Evolutionary conservation across 2,888 invertebrate genomes (phyloP).

Genomic region (Buathra laborator): DNA sequence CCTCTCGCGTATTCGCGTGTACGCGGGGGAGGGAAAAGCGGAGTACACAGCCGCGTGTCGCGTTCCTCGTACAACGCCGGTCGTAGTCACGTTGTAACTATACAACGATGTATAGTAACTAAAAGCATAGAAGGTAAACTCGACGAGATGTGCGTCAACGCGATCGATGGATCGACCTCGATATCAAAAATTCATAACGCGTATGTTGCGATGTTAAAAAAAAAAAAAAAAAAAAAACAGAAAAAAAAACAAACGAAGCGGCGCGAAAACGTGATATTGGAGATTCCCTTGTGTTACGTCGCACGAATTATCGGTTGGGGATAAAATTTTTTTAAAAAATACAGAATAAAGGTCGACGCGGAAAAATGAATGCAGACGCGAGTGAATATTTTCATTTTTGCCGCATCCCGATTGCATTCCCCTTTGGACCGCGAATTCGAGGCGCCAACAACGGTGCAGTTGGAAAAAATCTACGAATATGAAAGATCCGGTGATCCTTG

Average conservation of each 20-base stretch:
- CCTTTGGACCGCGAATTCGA: background rate
- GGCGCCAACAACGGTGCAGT: too few species aligned
- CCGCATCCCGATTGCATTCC: conserved; percentile 13
- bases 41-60: conserved; percentile 41
- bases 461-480: too few species aligned
- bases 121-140: background rate
- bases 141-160: background rate
- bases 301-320: background rate
- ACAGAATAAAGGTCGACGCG: background rate
- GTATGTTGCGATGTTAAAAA: background rate
- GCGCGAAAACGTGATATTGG: conserved; percentile 13
- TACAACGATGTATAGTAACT: background rate
- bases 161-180: conserved; percentile 50
- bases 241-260: background rate
- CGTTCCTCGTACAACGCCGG: background rate
- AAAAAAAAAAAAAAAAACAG: conserved; percentile 19
- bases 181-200: conserved; percentile 46
- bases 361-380: background rate
- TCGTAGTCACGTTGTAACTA: background rate
- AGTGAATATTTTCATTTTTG: conserved; percentile 18
- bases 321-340: background rate
- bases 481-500: too few species aligned
- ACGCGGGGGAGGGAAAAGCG: conserved; percentile 11
- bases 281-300: background rate
- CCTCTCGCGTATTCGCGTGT: conserved; percentile 35